Evolutionary conservation across 2,888 invertebrate genomes (phyloP).

Genomic region (Aphodius granarius): DNA sequence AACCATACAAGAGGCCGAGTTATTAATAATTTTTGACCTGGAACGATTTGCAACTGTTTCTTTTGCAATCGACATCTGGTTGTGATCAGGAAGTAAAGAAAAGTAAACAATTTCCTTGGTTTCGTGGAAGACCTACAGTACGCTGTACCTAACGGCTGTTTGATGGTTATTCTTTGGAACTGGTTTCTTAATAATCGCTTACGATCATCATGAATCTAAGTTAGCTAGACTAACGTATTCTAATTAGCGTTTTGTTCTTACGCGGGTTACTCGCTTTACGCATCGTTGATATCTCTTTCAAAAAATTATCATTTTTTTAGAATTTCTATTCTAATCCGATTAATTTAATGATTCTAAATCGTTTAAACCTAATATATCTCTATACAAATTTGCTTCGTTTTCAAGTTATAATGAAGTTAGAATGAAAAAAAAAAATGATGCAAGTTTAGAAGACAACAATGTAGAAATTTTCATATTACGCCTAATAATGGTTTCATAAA

Average conservation of each 20-base stretch:
- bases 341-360: too few relatives aligned
- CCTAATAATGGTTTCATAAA: not conserved
- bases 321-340: too few relatives aligned
- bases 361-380: too few relatives aligned
- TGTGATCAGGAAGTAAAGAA: not conserved
- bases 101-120: not conserved
- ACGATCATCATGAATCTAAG: not conserved
- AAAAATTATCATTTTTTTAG: too few relatives aligned
- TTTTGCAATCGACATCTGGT: not conserved
- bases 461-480: not conserved
- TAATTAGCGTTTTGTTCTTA: too few relatives aligned
- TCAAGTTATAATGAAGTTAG: too few relatives aligned
- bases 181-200: not conserved
- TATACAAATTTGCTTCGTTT: too few relatives aligned
- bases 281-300: too few relatives aligned
- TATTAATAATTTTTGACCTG: not conserved
- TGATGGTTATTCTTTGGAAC: not conserved
- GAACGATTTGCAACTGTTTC: not conserved
- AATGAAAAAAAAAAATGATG: not conserved
- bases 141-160: not conserved
- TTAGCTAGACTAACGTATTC: too few relatives aligned
- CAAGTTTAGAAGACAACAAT: not conserved
- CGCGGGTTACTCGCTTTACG: too few relatives aligned
- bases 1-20: not conserved
- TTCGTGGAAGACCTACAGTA: not conserved